These are phyloP conservation scores for Eidolon dupreanum DNA, from an alignment of 2,797 vertebrate species.

Conservation along the genomic window DNA sequence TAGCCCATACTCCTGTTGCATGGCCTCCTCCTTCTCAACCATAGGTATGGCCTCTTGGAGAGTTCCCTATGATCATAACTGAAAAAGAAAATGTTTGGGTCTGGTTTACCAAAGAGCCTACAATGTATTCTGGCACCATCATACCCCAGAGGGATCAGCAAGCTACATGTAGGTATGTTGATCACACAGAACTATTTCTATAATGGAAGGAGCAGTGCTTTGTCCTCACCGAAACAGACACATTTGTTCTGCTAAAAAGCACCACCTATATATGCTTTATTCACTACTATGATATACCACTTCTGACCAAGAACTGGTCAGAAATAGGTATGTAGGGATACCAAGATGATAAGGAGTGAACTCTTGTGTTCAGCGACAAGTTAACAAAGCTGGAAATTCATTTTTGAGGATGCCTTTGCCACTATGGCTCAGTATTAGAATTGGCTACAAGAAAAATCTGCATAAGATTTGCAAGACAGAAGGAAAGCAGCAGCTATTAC, in stretches of 20 bases:
- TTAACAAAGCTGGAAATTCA: neutral
- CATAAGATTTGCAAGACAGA: neutral
- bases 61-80: neutral
- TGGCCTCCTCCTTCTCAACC: neutral
- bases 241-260: neutral
- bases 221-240: neutral
- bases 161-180: rapidly evolving
- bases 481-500: neutral
- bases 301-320: neutral
- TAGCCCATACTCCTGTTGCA: too few species aligned
- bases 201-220: neutral
- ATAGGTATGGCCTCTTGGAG: neutral
- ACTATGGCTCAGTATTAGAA: neutral
- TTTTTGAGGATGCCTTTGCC: neutral
- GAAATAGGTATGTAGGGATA: neutral
- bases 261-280: neutral
- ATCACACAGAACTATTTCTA: neutral
- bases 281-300: neutral
- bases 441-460: neutral
- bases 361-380: neutral
- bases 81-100: neutral
- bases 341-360: neutral
- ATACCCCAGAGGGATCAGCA: neutral
- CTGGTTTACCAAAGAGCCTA: neutral
- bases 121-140: neutral